These are phyloP conservation scores for Polylopha cassiicola DNA, from an alignment of 2,888 invertebrate species.

Conservation along the genomic window DNA sequence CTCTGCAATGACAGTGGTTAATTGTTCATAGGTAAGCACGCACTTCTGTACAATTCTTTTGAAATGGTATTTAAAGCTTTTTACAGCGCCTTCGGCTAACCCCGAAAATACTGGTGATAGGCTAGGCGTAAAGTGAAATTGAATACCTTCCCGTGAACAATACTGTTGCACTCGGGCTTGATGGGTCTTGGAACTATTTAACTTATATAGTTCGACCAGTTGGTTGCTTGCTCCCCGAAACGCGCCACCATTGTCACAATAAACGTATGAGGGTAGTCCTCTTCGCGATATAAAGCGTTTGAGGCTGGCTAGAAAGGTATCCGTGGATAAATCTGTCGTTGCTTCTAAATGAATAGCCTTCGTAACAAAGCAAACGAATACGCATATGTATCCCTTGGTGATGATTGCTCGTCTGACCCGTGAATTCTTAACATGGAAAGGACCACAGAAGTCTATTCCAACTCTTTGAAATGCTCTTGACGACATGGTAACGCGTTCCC, in stretches of 20 bases:
- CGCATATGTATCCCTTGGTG: slow-evolving; percentile 10
- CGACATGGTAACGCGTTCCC: slow-evolving; percentile 9
- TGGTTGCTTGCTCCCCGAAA: slow-evolving; percentile 19
- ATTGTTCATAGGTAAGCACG: slow-evolving; percentile 22
- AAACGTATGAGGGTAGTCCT: slow-evolving; percentile 18
- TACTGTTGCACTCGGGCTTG: slow-evolving; percentile 8
- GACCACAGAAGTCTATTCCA: slow-evolving; percentile 17
- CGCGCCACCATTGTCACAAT: slow-evolving; percentile 22
- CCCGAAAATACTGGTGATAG: slow-evolving; percentile 15
- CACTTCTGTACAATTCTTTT: slow-evolving; percentile 19
- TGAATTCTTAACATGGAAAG: slow-evolving; percentile 5
- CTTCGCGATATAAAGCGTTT: slow-evolving; percentile 20
- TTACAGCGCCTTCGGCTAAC: slow-evolving; percentile 18
- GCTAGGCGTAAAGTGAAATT: slow-evolving; percentile 12
- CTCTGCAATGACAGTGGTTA: no score
- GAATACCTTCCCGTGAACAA: slow-evolving; percentile 7
- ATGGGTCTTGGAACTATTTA: slow-evolving; percentile 10
- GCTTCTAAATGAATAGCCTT: slow-evolving; percentile 23
- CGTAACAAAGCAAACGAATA: slow-evolving; percentile 17
- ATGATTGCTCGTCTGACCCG: not conserved
- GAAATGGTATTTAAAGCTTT: slow-evolving; percentile 22
- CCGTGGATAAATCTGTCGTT: slow-evolving; percentile 20
- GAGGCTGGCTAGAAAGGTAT: slow-evolving; percentile 18
- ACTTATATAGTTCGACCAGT: slow-evolving; percentile 15
- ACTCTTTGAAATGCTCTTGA: slow-evolving; percentile 12